These are phyloP conservation scores for Cheilosia impressa DNA, from an alignment of 2,888 invertebrate species.

Conservation along the genomic window DNA sequence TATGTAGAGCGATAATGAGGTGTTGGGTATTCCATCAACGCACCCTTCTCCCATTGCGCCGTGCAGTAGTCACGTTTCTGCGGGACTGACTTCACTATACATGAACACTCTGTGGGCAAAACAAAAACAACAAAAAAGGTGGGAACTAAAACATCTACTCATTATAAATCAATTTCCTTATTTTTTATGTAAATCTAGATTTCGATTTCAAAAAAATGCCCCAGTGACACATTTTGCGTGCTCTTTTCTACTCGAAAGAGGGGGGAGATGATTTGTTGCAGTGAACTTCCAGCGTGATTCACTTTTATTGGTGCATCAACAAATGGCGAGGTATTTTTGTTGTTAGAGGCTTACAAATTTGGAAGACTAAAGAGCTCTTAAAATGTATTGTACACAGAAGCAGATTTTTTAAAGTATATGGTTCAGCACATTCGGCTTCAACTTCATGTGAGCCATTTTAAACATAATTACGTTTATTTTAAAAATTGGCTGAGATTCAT, in stretches of 20 bases:
- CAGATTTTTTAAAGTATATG: too few relatives aligned
- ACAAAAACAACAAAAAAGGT: conserved; percentile 55
- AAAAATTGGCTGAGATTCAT: too few relatives aligned
- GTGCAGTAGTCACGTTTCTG: conserved; percentile 68
- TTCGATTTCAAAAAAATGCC: conserved; percentile 75
- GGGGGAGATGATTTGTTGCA: background rate
- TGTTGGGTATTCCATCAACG: conserved; percentile 71
- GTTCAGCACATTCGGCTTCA: too few relatives aligned
- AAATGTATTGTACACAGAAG: too few relatives aligned
- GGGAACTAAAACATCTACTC: conserved; percentile 71
- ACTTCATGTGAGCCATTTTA: too few relatives aligned
- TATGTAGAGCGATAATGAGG: conserved; percentile 60
- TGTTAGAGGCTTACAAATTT: background rate
- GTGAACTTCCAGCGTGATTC: conserved; percentile 10
- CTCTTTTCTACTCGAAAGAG: conserved; percentile 26
- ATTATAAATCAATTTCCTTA: conserved; percentile 75
- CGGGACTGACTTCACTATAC: conserved; percentile 28
- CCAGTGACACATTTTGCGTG: conserved; percentile 66
- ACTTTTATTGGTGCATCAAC: conserved; percentile 24
- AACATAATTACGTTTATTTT: too few relatives aligned
- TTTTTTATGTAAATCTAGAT: conserved; percentile 72
- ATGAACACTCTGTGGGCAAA: background rate
- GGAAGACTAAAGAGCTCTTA: too few relatives aligned
- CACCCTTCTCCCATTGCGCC: conserved; percentile 50
- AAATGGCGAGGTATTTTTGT: background rate